Base-by-base conservation (phyloP, 2,113 vertebrate species). In the Hemiprocne comata region DNA sequence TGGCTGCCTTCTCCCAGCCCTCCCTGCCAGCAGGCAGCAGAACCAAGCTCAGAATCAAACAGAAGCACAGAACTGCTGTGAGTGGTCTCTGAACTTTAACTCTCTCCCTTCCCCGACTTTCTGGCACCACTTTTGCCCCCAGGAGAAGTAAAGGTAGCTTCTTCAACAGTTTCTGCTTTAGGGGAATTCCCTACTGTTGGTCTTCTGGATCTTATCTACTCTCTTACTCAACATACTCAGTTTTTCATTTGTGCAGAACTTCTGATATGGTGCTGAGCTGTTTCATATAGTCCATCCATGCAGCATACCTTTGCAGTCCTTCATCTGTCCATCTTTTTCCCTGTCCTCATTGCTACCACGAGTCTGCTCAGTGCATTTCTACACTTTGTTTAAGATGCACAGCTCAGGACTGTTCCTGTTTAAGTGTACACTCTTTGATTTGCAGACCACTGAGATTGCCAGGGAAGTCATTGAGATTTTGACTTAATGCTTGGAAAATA, bases 391-490 rank as follows among this genome's bases (percentile, higher is more conserved):
- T 50, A 36, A 48, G 25, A 15, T 62, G 58, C 73, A 14, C 15
- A 6, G 15, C 11, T 31, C 25, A 8, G 55, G 15, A 11, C 33
- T 62, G 24, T 7, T 70, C 36, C 61, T 58, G 17, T 28, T 40
- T 1, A 28, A 69, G 24, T 10, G 36, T 50, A 60, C 7, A 1
- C 70, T 1, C 33, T 64, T 21, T 17, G 23, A 14, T 48, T 70
- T 18, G 13, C 60, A 78, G 40, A 31, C 29, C 11, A 7, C 26
- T 36, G 40, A 33, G 48, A 7, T 20, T 55, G 7, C 34, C 31
- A 44, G 16, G 62, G 23, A 62, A 61, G 40, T 38, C 42, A 5
- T 0, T 0, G 61, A 26, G 21, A 11, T 58, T 38, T 58, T 77
- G 15, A n/a, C 6, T 78, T 78, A 33, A 19, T 7, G 9, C 33